Conservation (phyloP, 1,140 invertebrate species). For the Limonius californicus region DNA sequence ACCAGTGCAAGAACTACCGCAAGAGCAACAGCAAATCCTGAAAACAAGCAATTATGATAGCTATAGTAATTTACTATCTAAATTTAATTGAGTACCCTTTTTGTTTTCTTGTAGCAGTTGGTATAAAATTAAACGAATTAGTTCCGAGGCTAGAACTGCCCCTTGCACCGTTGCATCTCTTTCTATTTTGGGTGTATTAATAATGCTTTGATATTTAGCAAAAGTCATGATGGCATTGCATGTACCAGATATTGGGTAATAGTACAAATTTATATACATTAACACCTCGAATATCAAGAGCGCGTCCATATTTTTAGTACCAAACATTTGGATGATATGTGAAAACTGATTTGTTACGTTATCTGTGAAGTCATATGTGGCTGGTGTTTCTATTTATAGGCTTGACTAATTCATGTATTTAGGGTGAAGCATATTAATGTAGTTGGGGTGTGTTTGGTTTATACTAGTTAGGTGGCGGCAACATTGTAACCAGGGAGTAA, state of each 20-base stretch:
- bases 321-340: too few species aligned
- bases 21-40: conserved; percentile 14
- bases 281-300: conserved; percentile 29
- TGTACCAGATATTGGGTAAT: conserved; percentile 25
- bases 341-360: too few species aligned
- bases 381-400: too few species aligned
- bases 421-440: too few species aligned
- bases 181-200: conserved; percentile 22
- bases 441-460: background rate
- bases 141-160: conserved; percentile 25
- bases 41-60: too few species aligned
- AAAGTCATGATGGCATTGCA: conserved; percentile 26
- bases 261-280: conserved; percentile 31
- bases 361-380: too few species aligned
- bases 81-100: too few species aligned
- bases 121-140: conserved; percentile 27
- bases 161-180: conserved; percentile 21
- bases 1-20: conserved; percentile 16
- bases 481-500: too few species aligned
- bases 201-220: conserved; percentile 27
- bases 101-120: conserved; percentile 23
- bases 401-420: too few species aligned
- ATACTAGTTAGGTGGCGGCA: too few species aligned
- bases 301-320: conserved; percentile 21
- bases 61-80: too few species aligned